phyloP scores from a whole-genome alignment of 2,888 invertebrate genomes.

The Cephus pygmeus region DNA sequence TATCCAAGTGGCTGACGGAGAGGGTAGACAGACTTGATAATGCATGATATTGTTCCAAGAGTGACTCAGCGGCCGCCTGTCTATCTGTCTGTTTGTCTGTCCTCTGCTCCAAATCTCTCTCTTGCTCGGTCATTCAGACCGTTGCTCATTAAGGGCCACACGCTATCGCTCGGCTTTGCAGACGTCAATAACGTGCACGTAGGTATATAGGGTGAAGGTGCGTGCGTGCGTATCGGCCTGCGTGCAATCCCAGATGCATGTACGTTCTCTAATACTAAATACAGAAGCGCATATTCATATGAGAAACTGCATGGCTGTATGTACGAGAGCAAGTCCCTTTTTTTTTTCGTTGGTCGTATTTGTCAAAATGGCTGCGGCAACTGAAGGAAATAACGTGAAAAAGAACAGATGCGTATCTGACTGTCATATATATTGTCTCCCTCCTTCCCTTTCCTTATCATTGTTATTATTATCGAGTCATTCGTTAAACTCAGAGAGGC shows the following conservation, averaged over 20 bases:
- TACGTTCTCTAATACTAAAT: not conserved
- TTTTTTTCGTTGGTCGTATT: not conserved
- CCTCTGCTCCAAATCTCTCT: not conserved
- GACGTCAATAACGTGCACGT: not conserved
- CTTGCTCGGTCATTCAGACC: not conserved
- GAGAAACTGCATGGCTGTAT: not conserved
- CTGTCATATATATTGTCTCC: not conserved
- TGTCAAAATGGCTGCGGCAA: not conserved
- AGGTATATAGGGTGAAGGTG: not conserved
- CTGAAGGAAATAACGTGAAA: not conserved
- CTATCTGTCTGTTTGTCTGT: slow-evolving; percentile 29
- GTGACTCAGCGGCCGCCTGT: slow-evolving; percentile 56
- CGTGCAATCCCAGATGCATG: not conserved
- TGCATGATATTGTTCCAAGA: slow-evolving; percentile 33
- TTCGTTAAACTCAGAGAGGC: slow-evolving; percentile 30
- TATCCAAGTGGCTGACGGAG: not conserved
- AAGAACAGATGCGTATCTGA: not conserved
- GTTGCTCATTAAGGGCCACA: not conserved
- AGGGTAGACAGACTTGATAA: slow-evolving; percentile 34
- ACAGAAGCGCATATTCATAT: not conserved
- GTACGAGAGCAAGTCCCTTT: not conserved
- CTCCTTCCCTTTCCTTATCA: not conserved
- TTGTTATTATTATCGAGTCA: slow-evolving; percentile 15
- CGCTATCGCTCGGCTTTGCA: slow-evolving; percentile 1
- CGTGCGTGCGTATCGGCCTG: slow-evolving; percentile 4